Evolutionary conservation across 2,797 vertebrate genomes (phyloP).

Genomic region (Sebastes trivittatus): DNA sequence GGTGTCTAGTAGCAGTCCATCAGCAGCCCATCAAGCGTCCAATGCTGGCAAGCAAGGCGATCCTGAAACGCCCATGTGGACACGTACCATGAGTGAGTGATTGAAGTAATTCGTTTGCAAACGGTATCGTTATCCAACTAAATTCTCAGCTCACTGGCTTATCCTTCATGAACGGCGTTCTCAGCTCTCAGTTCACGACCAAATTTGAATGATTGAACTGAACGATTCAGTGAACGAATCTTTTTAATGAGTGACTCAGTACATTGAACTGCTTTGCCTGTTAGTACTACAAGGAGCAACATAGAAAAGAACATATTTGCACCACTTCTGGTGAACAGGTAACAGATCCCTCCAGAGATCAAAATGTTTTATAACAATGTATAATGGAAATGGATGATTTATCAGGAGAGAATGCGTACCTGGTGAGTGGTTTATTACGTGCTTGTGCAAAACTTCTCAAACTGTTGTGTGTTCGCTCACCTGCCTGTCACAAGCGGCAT

Average conservation of each 20-base stretch:
- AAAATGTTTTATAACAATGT: neutral
- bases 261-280: no score
- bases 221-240: no score
- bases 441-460: neutral
- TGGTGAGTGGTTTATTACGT: neutral
- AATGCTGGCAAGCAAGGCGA: no score
- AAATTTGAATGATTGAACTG: no score
- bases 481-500: neutral
- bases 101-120: neutral
- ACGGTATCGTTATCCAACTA: neutral
- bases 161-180: no score
- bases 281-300: neutral
- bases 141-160: neutral
- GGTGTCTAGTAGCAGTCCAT: no score
- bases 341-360: no score
- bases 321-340: neutral
- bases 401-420: neutral
- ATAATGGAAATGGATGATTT: neutral
- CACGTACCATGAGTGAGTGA: neutral
- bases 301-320: neutral
- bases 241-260: neutral
- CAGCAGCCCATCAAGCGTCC: rapidly evolving
- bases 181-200: no score
- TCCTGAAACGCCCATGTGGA: no score
- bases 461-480: neutral